These are phyloP conservation scores for Dioctria linearis DNA, from an alignment of 2,888 invertebrate species.

Conservation along the genomic window DNA sequence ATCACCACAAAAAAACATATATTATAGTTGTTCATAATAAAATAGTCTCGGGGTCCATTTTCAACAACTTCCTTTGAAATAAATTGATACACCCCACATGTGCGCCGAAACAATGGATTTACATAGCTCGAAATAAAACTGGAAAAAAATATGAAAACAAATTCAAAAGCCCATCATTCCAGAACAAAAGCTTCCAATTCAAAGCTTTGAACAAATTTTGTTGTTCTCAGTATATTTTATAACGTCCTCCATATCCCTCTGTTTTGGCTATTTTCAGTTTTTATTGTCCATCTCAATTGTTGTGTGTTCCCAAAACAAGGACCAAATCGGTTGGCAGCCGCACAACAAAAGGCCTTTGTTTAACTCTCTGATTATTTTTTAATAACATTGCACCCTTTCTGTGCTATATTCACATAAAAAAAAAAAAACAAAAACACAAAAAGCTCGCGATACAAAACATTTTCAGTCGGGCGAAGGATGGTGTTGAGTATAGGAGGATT, in stretches of 20 bases:
- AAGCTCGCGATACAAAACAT: conserved; percentile 36
- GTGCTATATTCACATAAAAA: conserved; percentile 20
- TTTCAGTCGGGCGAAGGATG: not conserved
- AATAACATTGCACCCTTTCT: conserved; percentile 49
- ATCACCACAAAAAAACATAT: no score
- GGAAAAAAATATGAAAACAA: conserved; percentile 20
- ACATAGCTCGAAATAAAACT: conserved; percentile 34
- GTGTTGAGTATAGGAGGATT: not conserved
- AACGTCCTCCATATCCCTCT: conserved; percentile 34
- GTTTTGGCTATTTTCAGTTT: conserved; percentile 49
- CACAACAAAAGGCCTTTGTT: conserved; percentile 48
- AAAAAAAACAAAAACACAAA: conserved; percentile 5
- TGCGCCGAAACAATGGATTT: conserved; percentile 28
- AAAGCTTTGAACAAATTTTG: conserved; percentile 44
- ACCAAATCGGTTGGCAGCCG: conserved; percentile 49
- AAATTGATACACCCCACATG: conserved; percentile 38
- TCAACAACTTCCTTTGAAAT: conserved; percentile 37
- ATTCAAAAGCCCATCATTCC: conserved; percentile 29
- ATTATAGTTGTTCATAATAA: not conserved
- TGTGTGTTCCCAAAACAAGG: conserved; percentile 41
- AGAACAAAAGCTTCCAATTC: conserved; percentile 45
- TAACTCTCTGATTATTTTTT: conserved; percentile 52
- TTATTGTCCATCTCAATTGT: conserved; percentile 46
- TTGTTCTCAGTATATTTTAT: conserved; percentile 28
- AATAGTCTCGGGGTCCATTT: conserved; percentile 33